phyloP scores from a whole-genome alignment of 2,113 vertebrate genomes.

The Ictidomys tridecemlineatus region DNA sequence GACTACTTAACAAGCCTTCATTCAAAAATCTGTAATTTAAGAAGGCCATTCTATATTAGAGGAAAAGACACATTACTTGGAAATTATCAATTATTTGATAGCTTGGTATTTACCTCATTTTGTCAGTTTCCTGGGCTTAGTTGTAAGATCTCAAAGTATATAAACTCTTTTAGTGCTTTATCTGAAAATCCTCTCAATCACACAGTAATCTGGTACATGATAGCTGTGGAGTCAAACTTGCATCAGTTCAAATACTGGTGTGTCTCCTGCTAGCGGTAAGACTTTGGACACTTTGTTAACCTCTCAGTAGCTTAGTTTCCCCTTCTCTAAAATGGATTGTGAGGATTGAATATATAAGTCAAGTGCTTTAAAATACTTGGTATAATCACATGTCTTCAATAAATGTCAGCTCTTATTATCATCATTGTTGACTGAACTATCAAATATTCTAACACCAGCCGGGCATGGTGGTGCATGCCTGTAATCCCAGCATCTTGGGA shows the following conservation, averaged over 20 bases:
- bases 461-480: too few species aligned
- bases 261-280: neutral
- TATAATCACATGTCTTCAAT: neutral
- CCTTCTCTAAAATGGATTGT: constrained; percentile 9
- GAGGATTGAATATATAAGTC: neutral
- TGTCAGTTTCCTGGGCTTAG: neutral
- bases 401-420: neutral
- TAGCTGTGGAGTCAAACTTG: neutral
- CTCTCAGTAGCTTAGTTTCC: neutral
- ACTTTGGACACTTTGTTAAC: constrained; percentile 7
- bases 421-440: neutral
- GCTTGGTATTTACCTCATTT: neutral
- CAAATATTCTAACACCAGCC: neutral
- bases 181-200: neutral
- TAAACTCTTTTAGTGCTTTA: constrained; percentile 41
- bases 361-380: neutral
- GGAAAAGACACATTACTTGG: neutral
- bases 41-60: neutral
- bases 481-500: too few species aligned
- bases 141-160: neutral
- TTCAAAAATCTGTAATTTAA: neutral
- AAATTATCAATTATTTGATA: neutral
- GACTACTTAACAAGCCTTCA: neutral
- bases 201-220: neutral
- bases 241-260: neutral